Base-by-base conservation (phyloP, 2,888 invertebrate genomes). In the Serrognathus titanus region DNA sequence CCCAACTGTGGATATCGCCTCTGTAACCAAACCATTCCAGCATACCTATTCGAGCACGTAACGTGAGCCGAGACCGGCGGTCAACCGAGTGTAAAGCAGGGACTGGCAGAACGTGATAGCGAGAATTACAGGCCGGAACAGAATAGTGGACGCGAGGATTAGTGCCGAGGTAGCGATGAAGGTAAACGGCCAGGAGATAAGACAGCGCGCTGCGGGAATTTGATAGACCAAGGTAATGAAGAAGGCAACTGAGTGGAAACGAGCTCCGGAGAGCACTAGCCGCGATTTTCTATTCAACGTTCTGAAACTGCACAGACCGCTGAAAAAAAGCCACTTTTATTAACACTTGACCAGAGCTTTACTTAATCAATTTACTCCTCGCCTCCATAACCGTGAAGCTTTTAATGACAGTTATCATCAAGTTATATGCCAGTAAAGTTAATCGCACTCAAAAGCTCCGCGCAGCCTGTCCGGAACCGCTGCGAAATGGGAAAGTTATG, bases 401-500 rank as follows among this genome's bases (percentile, higher is more conserved):
- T 72, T 72, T 74, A 74, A 73, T 70, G 51, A 58, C 71, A 72
- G 70, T 70, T 72, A 72, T 73, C 71, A 71, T 72, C 68, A 64
- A 69, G 71, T 70, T 69, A 69, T 69, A 65, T 63, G 65, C 66
- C 68, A 66, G 69, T 71, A 69, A 70, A 70, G 71, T 71, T 71
- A 72, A 72, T 71, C 71, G 66, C 62, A 60, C 50, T 59, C 61
- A 59, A 31, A 60, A 58, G 61, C 58, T 55, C 60, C 57, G 56
- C 57, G 55, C 57, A 13, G 31, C 52, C 54, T 48, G 51, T 49
- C 48, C 58, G 58, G 66, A 62, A 63, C 65, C 66, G 65, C 71
- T 62, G 66, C 68, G 70, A 74, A 75, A 76, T 76, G 74, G 75
- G 74, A 75, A 76, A 76, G 75, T 75, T 76, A 72, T 76, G 76